phyloP scores from a whole-genome alignment of 2,888 invertebrate genomes.

The Agonopterix alstromeriana region DNA sequence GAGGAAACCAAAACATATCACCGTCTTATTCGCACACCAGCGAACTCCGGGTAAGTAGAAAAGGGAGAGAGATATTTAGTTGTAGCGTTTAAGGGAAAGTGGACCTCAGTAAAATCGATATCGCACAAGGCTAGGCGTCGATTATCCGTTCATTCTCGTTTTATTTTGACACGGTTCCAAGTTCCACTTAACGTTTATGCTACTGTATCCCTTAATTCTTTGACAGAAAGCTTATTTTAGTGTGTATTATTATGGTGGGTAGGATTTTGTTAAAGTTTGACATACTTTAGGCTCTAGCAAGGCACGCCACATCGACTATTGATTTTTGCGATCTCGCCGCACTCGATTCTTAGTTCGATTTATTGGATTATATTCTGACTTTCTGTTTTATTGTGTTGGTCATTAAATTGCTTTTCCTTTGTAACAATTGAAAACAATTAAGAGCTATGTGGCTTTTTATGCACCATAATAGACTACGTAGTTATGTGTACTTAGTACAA shows the following conservation, averaged over 20 bases:
- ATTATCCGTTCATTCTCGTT: slow-evolving; percentile 55
- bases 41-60: slow-evolving; percentile 17
- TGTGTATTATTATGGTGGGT: slow-evolving; percentile 2
- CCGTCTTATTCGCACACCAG: slow-evolving; percentile 28
- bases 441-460: too few species aligned
- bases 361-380: slow-evolving; percentile 35
- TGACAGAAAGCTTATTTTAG: slow-evolving; percentile 10
- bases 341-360: slow-evolving; percentile 47
- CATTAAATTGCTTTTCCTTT: neutral
- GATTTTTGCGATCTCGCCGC: slow-evolving; percentile 55
- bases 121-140: slow-evolving; percentile 77
- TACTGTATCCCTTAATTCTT: slow-evolving; percentile 10
- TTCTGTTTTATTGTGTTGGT: neutral
- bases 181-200: neutral
- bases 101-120: slow-evolving; percentile 71
- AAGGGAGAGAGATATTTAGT: slow-evolving; percentile 25
- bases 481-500: too few species aligned
- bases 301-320: slow-evolving; percentile 50
- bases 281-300: slow-evolving; percentile 24
- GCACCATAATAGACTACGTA: too few species aligned
- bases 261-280: slow-evolving; percentile 11
- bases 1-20: slow-evolving; percentile 10
- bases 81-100: slow-evolving; percentile 37
- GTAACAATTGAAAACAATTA: neutral
- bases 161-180: slow-evolving; percentile 21